Evolutionary conservation across 2,888 invertebrate species (phyloP).

Genomic region (Lymantria dispar): DNA sequence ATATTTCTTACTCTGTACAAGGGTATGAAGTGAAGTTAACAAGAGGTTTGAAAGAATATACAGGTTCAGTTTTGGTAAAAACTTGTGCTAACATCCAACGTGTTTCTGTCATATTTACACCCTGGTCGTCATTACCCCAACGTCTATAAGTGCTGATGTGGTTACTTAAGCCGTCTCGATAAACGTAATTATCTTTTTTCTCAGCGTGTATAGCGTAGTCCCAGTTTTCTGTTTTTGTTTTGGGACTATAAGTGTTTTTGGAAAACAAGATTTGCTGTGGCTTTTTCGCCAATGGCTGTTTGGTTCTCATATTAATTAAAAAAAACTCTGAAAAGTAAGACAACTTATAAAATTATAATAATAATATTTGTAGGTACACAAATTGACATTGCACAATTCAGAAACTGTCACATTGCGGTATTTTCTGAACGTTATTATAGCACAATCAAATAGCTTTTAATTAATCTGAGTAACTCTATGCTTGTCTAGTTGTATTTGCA

Average conservation of each 20-base stretch:
- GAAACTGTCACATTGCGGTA: neutral
- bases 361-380: neutral
- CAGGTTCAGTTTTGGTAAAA: conserved; percentile 61
- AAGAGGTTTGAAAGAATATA: conserved; percentile 68
- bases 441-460: too few species aligned
- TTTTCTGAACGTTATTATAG: too few species aligned
- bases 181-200: conserved; percentile 76
- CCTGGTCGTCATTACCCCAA: conserved; percentile 64
- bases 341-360: neutral
- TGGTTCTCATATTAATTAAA: conserved; percentile 47
- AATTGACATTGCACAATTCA: neutral
- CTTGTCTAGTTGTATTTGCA: too few species aligned
- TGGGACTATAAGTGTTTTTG: conserved; percentile 62
- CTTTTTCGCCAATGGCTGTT: conserved; percentile 63
- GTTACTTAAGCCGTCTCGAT: conserved; percentile 68
- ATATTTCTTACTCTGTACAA: conserved; percentile 67
- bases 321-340: neutral
- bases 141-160: conserved; percentile 73
- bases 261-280: conserved; percentile 72
- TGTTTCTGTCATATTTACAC: conserved; percentile 67
- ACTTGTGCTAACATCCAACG: conserved; percentile 71
- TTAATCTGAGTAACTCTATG: too few species aligned
- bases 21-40: conserved; percentile 76
- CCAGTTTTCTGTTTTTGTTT: conserved; percentile 74
- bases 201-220: conserved; percentile 61